Base-by-base conservation (phyloP, 2,888 invertebrate species). In the Amitus sp. region DNA sequence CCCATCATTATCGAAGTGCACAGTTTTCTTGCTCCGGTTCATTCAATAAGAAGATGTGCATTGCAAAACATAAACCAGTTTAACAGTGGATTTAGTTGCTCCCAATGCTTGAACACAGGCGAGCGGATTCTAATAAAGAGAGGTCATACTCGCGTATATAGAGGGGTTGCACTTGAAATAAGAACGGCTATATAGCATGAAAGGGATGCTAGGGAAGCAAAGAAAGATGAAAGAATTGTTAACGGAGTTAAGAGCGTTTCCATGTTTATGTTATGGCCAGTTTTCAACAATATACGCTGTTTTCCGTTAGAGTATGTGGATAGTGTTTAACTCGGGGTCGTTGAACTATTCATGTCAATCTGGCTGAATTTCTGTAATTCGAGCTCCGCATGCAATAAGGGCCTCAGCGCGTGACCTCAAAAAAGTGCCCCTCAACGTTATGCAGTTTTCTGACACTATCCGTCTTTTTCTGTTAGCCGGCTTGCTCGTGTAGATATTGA, bases 301-400 rank as follows among this genome's bases (percentile, higher is more conserved):
- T 63, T 47, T 18, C 53, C 63, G 19, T 60, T 62, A 1, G 63
- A 67, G n/a, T 65, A 61, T 12, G 59, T 66, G 62, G 64, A 65
- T 10, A 28, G 34, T 13, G 55, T 62, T 9, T 33, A 63, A 15
- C 28, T 57, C 12, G 67, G 61, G 4, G 61, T 65, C 15, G 48
- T 47, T 9, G 56, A 61, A 50, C 33, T 62, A 5, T 61, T 65
- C 18, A 10, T 55, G 0, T 27, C 10, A 7, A 15, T 23, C 10
- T 58, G 57, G 51, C n/a, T n/a, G n/a, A n/a, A n/a, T n/a, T n/a
- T n/a, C n/a, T n/a, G n/a, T n/a, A n/a, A n/a, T n/a, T n/a, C n/a
- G n/a, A n/a, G n/a, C n/a, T n/a, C n/a, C n/a, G n/a, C n/a, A n/a
- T n/a, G n/a, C n/a, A n/a, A n/a, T n/a, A n/a, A n/a, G n/a, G n/a